phyloP scores from a whole-genome alignment of 2,888 invertebrate genomes.

The Therioaphis trifolii region DNA sequence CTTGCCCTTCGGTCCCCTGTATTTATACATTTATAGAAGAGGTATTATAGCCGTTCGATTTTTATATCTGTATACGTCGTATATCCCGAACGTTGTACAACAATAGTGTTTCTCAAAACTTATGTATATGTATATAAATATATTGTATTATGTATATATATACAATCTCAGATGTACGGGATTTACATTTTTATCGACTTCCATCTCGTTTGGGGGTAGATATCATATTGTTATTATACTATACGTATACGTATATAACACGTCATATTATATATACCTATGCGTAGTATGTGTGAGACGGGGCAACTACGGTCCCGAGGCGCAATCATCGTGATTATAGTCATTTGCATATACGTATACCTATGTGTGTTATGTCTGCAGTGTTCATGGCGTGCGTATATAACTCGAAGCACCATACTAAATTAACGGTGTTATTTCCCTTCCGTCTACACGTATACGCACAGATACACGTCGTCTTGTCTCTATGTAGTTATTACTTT shows the following conservation, averaged over 20 bases:
- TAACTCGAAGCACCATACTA: conserved; percentile 30
- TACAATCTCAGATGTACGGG: not conserved
- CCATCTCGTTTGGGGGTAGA: conserved; percentile 54
- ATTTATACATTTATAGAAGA: too few relatives aligned
- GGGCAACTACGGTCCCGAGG: conserved; percentile 45
- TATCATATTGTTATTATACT: conserved; percentile 2
- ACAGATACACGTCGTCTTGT: not conserved
- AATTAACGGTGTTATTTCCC: conserved; percentile 60
- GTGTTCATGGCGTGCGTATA: conserved; percentile 2
- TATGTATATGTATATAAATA: not conserved
- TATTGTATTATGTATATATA: not conserved
- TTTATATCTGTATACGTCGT: not conserved
- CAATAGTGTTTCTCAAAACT: conserved; percentile 4
- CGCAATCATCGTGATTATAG: conserved; percentile 61
- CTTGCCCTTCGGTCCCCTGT: not conserved
- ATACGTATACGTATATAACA: not conserved
- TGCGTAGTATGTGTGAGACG: not conserved
- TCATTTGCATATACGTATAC: conserved; percentile 50
- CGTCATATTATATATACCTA: not conserved
- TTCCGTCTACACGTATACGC: not conserved
- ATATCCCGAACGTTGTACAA: not conserved
- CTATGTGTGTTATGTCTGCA: not conserved
- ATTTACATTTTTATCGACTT: conserved; percentile 57
- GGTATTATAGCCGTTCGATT: not conserved
- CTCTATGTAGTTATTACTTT: conserved; percentile 40